Base-by-base conservation (phyloP, 2,888 invertebrate species). In the Acleris cristana region DNA sequence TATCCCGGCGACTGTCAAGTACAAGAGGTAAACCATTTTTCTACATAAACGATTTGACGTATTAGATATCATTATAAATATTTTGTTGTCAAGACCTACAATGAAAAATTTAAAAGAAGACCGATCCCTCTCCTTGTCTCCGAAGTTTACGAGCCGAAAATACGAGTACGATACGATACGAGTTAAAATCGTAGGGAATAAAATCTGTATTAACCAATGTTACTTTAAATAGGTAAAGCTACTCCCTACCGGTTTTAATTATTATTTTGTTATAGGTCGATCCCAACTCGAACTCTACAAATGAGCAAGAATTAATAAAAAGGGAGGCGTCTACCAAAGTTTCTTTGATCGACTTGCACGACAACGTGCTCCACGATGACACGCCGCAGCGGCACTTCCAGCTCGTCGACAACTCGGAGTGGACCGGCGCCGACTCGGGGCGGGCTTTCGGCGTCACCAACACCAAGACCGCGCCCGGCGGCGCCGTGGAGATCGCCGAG, bases 1-100 rank as follows among this genome's bases (percentile, higher is more conserved):
- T 95, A 95, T 76, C 94, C 96, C 0, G 97, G 97, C 3, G 95
- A 97, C 75, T 98, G 98, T 80, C 94, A 95, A 81, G 87, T 96
- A 71, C 95, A 95, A 58, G 88, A 93, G 76, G 94, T 94, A 52
- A 52, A 14, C 5, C 6, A 10, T 3, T 19, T 51, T 18, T 19
- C 12, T 19, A 12, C 53, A 6, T 26, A 3, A 26, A 44, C n/a
- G 51, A 23, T 61, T 26, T 63, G 21, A 51, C 40, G 14, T 40
- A 40, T 40, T 40, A 12, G 12, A 34, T 2, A 34, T 34, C 2
- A 34, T 10, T 34, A 34, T 8, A 10, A 34, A 26, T 26, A 26
- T 6, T 23, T 23, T 26, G 6, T 26, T 26, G 26, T 6, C 26
- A 26, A 6, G 6, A 26, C 26, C 26, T 26, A 26, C 2, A 8